Percentiles rank a stretch among this genome's conserved stretches.
Evolutionary conservation across 2,113 vertebrate species (phyloP).

Genomic region (Progne subis): DNA sequence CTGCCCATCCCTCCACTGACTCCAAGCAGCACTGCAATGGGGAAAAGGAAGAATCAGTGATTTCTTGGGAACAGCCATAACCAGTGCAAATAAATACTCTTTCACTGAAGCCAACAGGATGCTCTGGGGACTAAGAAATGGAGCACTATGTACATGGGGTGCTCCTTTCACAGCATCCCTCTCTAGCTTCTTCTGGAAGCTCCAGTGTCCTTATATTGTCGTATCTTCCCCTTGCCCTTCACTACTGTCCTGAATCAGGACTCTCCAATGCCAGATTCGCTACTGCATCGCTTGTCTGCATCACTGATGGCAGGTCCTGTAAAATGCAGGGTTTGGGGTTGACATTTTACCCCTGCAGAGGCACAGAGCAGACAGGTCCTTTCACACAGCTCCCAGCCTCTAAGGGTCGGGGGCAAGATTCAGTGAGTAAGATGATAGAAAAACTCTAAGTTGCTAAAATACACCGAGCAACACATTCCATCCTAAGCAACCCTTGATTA

Average conservation of each 20-base stretch:
- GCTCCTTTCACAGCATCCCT: not conserved
- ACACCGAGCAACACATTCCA: not conserved
- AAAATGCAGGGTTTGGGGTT: not conserved
- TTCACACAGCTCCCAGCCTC: not conserved
- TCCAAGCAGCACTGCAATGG: not conserved
- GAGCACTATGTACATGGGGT: not conserved
- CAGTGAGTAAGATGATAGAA: not conserved
- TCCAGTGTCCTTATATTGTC: rapidly evolving
- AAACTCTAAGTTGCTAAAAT: not conserved
- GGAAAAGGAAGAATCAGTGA: not conserved
- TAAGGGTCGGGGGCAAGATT: not conserved
- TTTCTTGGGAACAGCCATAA: not conserved
- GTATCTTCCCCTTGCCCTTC: not conserved
- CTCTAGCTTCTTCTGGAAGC: not conserved
- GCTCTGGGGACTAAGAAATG: not conserved
- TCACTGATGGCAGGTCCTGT: not conserved
- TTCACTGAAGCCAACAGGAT: not conserved
- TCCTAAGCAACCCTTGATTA: not conserved
- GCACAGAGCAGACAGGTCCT: not conserved
- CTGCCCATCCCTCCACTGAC: not conserved
- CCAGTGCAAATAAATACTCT: not conserved
- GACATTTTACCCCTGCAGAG: not conserved
- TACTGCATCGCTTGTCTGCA: rapidly evolving
- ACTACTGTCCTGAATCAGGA: not conserved
- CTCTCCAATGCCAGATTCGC: not conserved